Percentiles rank a stretch among this genome's conserved stretches.
These are phyloP conservation scores for Emys orbicularis DNA, from an alignment of 2,797 vertebrate species.

Conservation along the genomic window DNA sequence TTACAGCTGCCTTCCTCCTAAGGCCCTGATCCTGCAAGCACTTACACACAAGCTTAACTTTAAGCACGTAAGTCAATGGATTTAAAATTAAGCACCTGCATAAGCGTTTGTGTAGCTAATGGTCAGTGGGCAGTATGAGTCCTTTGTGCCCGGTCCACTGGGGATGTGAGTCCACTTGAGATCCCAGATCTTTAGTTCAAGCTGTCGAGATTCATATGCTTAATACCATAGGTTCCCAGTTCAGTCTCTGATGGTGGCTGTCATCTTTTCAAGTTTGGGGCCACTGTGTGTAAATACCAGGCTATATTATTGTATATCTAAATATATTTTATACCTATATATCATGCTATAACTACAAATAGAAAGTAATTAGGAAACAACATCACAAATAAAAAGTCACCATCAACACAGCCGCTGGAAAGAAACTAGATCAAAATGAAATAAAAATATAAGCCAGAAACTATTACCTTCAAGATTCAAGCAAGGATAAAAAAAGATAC, in stretches of 20 bases:
- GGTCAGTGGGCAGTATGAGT: not conserved
- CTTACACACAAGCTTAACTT: not conserved
- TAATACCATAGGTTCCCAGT: not conserved
- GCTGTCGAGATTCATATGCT: not conserved
- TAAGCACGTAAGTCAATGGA: not conserved
- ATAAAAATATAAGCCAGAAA: not conserved
- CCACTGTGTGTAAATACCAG: not conserved
- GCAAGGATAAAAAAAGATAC: not conserved
- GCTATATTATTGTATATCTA: not conserved
- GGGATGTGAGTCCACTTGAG: not conserved
- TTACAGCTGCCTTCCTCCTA: not conserved
- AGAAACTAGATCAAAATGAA: constrained; percentile 3
- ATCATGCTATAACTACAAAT: not conserved
- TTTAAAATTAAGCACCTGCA: not conserved
- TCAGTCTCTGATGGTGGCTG: not conserved
- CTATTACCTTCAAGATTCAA: not conserved
- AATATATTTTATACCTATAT: not conserved
- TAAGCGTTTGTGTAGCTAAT: no score
- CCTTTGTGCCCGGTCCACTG: no score
- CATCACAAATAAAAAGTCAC: not conserved
- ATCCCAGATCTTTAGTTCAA: not conserved
- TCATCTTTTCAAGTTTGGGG: not conserved
- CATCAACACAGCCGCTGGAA: not conserved
- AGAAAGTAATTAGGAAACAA: not conserved
- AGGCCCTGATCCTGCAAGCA: not conserved